A percentile compares a stretch with the other conserved stretches of the same genome.
Evolutionary conservation across 2,113 vertebrate genomes (phyloP).

Genomic region (Candoia aspera): DNA sequence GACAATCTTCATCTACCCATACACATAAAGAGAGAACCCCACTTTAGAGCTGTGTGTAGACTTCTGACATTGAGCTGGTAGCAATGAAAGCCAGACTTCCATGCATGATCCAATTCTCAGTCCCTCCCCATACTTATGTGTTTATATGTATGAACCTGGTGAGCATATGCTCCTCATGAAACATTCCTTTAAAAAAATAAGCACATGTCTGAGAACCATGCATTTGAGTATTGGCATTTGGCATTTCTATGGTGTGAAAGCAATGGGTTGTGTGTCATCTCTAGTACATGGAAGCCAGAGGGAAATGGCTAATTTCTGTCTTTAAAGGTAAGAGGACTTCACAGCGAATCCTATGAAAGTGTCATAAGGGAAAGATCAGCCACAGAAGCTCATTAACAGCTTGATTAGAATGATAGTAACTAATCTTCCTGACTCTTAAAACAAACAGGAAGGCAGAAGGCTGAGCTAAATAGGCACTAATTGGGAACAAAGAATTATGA

Average conservation of each 20-base stretch:
- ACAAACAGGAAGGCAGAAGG: slow-evolving; percentile 20
- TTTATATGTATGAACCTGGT: not conserved
- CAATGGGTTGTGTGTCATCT: not conserved
- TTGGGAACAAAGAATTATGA: slow-evolving; percentile 36
- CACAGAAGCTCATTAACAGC: slow-evolving; percentile 24
- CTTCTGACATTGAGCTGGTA: not conserved
- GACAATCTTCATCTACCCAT: too few species aligned
- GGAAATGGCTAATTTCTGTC: slow-evolving; percentile 1
- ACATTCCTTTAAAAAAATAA: not conserved
- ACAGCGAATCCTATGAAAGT: not conserved
- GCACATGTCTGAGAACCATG: not conserved
- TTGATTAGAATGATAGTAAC: slow-evolving; percentile 34
- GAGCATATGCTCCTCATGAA: not conserved
- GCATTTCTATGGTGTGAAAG: slow-evolving; percentile 7
- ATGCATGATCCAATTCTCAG: not conserved
- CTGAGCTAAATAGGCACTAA: slow-evolving; percentile 28
- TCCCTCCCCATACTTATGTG: not conserved
- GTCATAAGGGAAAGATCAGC: slow-evolving; percentile 6
- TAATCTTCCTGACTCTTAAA: slow-evolving; percentile 26
- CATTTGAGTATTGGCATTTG: not conserved
- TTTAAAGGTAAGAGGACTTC: not conserved
- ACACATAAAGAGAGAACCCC: not conserved
- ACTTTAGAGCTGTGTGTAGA: not conserved
- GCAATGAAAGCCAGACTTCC: not conserved
- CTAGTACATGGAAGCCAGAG: not conserved